Base-by-base conservation (phyloP, 1,140 invertebrate species). In the Chrysopa pallens region DNA sequence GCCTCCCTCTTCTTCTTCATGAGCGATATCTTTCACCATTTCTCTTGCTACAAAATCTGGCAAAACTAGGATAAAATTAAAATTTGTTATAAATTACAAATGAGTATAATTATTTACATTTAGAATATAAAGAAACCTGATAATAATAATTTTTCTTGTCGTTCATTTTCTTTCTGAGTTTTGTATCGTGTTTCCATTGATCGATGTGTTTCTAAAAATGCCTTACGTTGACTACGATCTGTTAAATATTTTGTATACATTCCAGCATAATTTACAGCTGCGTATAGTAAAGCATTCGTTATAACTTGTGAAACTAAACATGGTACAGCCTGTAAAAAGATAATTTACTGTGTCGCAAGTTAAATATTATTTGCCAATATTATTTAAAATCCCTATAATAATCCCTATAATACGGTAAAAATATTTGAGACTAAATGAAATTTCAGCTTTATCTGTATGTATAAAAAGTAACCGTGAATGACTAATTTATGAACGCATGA, bases 171-270 rank as follows among this genome's bases (percentile, higher is more conserved):
- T 53, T 82, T 78, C 54, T 94, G 85, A 0, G 92, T 92, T 48
- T 82, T 74, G 54, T 87, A 88, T 38, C 92, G 66, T n/a, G 88
- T 91, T 53, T 95, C 90, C 68, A 96, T 90, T 9, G 90, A 94
- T 42, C 87, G 73, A 53, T 93, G 80, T 0, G 93, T 98, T 61
- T 97, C 93, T 38, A 94, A 65, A 60, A 98, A 98, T 0, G 93
- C 93, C 58, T 94, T 85, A 39, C 93, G 70, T 60, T 97, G 93
- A 9, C 91, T 87, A 47, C 91, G 69, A 62, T 97, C 92, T 0
- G 90, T 95, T 38, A 96, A 66, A 62, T 92, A 95, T 64, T 96
- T 95, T 6, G 92, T 93, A 59, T 97, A 97, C 72, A 95, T 81
- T 14, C 93, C 93, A 15, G 87, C 85, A 43, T 95, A 77, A 66